A percentile compares a stretch with the other conserved stretches of the same genome.
Conservation (phyloP, 2,797 vertebrate genomes). For the Vireo griseus region DNA sequence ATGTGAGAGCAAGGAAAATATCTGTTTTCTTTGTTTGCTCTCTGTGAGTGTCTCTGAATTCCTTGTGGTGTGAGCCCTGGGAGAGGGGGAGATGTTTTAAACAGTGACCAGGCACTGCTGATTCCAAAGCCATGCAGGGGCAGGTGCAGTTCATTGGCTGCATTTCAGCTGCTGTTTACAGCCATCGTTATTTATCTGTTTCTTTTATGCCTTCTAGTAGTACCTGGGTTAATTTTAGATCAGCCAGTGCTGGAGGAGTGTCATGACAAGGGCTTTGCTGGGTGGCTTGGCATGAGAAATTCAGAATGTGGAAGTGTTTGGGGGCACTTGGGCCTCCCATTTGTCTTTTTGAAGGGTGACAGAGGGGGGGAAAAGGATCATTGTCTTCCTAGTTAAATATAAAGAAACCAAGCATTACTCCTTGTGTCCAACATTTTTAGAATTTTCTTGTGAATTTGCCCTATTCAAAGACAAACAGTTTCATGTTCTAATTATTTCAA, state of each 20-base stretch:
- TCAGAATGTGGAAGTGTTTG: neutral
- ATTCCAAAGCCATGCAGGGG: neutral
- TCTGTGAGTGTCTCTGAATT: neutral
- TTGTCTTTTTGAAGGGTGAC: neutral
- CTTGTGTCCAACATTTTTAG: neutral
- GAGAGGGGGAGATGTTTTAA: neutral
- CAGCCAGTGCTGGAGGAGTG: neutral
- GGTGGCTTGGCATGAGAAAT: neutral
- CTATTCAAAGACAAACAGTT: neutral
- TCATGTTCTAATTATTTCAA: neutral
- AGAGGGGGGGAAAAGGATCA: neutral
- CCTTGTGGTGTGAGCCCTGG: neutral
- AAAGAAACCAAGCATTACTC: neutral
- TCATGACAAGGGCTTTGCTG: neutral
- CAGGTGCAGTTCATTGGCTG: neutral
- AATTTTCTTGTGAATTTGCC: neutral
- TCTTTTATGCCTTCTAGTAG: slow-evolving; percentile 18
- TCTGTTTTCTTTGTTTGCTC: neutral
- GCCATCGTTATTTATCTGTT: neutral
- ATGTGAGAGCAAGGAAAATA: neutral
- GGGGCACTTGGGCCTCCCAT: neutral
- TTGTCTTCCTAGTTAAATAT: neutral
- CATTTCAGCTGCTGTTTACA: neutral
- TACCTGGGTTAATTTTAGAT: slow-evolving; percentile 21
- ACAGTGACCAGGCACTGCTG: rapidly evolving